phyloP scores from a whole-genome alignment of 2,113 vertebrate genomes.

The Leptosomus discolor region DNA sequence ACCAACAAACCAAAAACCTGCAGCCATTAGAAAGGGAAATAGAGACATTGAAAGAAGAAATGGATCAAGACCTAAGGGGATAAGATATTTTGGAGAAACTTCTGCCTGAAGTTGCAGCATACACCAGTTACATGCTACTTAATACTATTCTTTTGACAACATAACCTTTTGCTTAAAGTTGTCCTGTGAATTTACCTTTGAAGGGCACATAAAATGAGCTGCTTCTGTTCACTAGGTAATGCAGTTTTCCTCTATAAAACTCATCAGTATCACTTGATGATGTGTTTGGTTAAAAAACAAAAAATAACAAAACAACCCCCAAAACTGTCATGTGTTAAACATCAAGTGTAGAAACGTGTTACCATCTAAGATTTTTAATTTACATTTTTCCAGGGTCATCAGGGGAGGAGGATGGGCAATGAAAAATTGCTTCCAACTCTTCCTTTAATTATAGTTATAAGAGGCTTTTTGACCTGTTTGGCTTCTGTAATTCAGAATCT shows the following conservation, averaged over 20 bases:
- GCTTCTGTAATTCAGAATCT: background rate
- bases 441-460: background rate
- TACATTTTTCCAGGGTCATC: background rate
- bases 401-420: background rate
- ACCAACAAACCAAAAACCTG: background rate
- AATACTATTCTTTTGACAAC: background rate
- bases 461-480: background rate
- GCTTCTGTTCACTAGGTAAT: background rate
- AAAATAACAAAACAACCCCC: background rate
- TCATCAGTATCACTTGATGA: background rate
- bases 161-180: background rate
- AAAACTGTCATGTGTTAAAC: background rate
- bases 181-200: background rate
- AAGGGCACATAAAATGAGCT: background rate
- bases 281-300: background rate
- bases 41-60: background rate
- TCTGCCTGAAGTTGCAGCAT: background rate
- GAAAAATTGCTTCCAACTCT: background rate
- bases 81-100: background rate
- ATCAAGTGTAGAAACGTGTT: background rate
- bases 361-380: background rate
- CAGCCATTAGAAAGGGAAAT: background rate
- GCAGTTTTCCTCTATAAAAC: background rate
- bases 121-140: background rate
- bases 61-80: background rate